A percentile compares a stretch with the other conserved stretches of the same genome.
phyloP scores from a whole-genome alignment of 2,113 vertebrate genomes.

The Elanus axillaris region DNA sequence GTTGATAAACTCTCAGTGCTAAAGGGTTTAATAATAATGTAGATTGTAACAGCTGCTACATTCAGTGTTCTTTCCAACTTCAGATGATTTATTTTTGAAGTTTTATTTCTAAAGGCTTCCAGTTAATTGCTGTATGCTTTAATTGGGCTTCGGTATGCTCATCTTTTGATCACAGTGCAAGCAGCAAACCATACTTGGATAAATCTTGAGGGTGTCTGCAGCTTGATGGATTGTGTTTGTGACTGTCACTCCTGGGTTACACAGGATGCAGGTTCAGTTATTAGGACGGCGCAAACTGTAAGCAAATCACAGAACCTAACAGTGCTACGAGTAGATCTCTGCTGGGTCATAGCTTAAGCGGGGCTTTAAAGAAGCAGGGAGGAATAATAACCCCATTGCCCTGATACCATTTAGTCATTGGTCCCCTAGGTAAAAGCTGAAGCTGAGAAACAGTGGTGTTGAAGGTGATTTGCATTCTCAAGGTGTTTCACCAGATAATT shows the following conservation, averaged over 20 bases:
- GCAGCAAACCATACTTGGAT: background rate
- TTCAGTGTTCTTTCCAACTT: background rate
- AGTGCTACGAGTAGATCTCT: background rate
- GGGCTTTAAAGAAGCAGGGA: background rate
- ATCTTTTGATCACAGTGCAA: constrained; percentile 45
- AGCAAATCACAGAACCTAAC: background rate
- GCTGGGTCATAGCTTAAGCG: background rate
- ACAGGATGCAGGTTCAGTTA: background rate
- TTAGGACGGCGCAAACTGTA: background rate
- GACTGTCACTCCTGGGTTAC: background rate
- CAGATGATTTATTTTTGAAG: constrained; percentile 56
- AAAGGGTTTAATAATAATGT: background rate
- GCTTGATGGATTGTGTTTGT: background rate
- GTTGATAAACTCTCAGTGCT: background rate
- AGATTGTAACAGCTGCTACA: constrained; percentile 9
- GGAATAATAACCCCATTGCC: background rate
- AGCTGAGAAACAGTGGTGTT: background rate
- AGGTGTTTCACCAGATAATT: background rate
- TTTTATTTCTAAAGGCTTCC: constrained; percentile 43
- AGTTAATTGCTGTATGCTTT: constrained; percentile 32
- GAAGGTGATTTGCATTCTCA: background rate
- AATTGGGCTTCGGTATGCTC: background rate
- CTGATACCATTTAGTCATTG: background rate
- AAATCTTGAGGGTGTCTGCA: constrained; percentile 3
- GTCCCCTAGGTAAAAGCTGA: background rate